phyloP scores from a whole-genome alignment of 2,113 vertebrate genomes.

The Hemibagrus wyckioides region DNA sequence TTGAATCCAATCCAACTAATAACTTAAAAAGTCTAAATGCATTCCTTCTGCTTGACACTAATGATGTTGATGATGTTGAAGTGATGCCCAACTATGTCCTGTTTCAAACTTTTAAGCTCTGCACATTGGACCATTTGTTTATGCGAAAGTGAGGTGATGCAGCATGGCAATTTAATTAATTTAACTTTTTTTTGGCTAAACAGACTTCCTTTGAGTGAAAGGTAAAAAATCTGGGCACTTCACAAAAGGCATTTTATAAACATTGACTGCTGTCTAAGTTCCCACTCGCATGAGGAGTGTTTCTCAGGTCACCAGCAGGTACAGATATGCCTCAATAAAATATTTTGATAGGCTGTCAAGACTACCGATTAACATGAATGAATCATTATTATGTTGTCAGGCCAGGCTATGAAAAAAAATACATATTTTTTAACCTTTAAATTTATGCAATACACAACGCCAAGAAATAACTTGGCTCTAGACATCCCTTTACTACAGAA shows the following conservation, averaged over 20 bases:
- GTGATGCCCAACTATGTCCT: not conserved
- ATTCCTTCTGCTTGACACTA: not conserved
- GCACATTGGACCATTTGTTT: too few relatives aligned
- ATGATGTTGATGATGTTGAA: not conserved
- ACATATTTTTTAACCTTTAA: not conserved
- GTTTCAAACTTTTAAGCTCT: not conserved
- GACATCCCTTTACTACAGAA: not conserved
- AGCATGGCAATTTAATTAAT: not conserved
- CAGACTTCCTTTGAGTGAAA: not conserved
- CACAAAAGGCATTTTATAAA: not conserved
- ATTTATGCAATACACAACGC: not conserved
- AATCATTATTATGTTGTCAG: not conserved
- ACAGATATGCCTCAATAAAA: not conserved
- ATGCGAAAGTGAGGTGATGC: not conserved
- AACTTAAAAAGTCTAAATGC: not conserved
- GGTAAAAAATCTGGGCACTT: not conserved
- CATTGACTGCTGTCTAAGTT: not conserved
- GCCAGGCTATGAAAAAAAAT: not conserved
- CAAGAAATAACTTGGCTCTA: not conserved
- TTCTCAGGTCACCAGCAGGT: not conserved
- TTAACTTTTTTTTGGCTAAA: not conserved
- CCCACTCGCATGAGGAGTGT: not conserved
- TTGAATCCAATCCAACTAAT: not conserved
- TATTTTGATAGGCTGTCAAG: not conserved
- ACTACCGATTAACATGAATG: not conserved